Evolutionary conservation across 2,113 vertebrate species (phyloP), one percentile per base, ranked within the genome.

Genomic region (Leptobrachium ailaonicum): DNA sequence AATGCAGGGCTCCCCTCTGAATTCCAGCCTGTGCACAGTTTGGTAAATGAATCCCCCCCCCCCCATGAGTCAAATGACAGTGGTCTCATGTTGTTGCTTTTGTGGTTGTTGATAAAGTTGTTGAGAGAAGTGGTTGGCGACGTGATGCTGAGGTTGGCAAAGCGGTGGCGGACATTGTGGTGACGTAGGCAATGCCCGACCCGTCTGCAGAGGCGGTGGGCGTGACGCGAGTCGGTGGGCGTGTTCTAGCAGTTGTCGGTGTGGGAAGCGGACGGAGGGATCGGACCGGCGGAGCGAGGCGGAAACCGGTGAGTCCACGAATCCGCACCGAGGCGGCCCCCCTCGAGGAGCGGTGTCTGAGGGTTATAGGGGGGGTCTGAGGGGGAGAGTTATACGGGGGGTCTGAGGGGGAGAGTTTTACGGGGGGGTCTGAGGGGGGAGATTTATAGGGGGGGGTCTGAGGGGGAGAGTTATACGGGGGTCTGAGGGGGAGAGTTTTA

Each of bases 131-230:
- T 66, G 77, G 63, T 73, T 80, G 77, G 77, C 77, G n/a, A 54
- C 5, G 12, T 45, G 12, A 1, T 40, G 5, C 9, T 6, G 10
- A 67, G 77, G 62, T 13, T 73, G 77, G 77, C 77, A 67, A 13
- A 12, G 6, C 6, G 42, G 8, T 2, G 14, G 40, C 70, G 41
- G 60, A 45, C 62, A 73, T 73, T n/a, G 20, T 72, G 62, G 60
- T 5, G 8, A 2, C 3, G 44, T n/a, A 62, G 70, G 53, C 60
- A 60, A 45, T 14, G 72, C 2, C 4, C 1, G 40, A 8, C n/a
- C 60, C 2, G 12, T 43, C 62, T 40, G 77, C 63, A 73, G 77
- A 47, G 71, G 71, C 70, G 70, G 70, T 45, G n/a, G 77, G 77
- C 47, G 77, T 56, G 60, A 10, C 45, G 20, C 8, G 42, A 8